phyloP scores from a whole-genome alignment of 2,113 vertebrate species.

The Cisticola juncidis region DNA sequence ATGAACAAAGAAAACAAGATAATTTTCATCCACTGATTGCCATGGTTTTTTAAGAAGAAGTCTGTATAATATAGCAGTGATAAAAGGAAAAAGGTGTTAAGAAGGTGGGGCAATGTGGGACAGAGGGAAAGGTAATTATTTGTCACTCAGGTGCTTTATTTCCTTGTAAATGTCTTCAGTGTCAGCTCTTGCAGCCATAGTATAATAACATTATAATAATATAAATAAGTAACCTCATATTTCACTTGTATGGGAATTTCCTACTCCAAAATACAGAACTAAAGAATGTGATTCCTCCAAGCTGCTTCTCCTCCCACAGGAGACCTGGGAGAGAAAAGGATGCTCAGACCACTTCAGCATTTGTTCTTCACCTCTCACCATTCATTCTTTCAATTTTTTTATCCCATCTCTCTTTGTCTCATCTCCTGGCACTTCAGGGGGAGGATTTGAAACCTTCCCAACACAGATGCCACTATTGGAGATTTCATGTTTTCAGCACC shows the following conservation, averaged over 20 bases:
- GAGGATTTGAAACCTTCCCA: not conserved
- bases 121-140: not conserved
- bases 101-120: not conserved
- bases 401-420: not conserved
- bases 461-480: not conserved
- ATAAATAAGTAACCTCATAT: not conserved
- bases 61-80: not conserved
- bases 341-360: not conserved
- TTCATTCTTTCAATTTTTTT: not conserved
- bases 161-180: not conserved
- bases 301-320: not conserved
- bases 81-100: not conserved
- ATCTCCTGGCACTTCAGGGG: not conserved
- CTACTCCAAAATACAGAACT: not conserved
- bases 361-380: not conserved
- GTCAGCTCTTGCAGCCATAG: not conserved
- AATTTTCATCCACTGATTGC: not conserved
- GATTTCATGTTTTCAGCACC: not conserved
- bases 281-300: not conserved
- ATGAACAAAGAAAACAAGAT: not conserved
- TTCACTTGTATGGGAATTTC: not conserved
- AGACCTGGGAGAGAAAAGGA: not conserved
- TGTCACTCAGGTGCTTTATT: not conserved
- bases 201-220: not conserved
- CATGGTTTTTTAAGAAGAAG: not conserved